phyloP scores from a whole-genome alignment of 2,113 vertebrate genomes.

The Ahaetulla prasina region DNA sequence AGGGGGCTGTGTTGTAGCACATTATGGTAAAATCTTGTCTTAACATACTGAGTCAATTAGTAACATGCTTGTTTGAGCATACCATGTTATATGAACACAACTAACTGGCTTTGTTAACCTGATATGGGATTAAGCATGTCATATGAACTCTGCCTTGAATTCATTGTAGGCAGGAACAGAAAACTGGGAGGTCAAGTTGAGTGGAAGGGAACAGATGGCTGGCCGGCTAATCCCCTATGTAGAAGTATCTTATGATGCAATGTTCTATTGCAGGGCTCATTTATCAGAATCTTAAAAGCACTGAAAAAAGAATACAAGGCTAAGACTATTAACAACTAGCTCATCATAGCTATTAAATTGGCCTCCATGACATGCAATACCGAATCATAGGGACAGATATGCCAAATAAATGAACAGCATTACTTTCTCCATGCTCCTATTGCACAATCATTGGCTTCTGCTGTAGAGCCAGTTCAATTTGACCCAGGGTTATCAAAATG shows the following conservation, averaged over 20 bases:
- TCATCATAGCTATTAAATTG: background rate
- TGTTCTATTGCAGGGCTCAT: background rate
- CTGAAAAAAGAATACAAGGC: background rate
- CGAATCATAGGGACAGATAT: background rate
- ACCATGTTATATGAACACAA: background rate
- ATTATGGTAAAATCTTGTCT: background rate
- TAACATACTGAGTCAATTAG: background rate
- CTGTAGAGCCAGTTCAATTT: background rate
- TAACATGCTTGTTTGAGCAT: background rate
- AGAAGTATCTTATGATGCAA: background rate
- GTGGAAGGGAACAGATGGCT: background rate
- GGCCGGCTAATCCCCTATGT: background rate
- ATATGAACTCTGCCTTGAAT: background rate
- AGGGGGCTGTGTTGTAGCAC: background rate
- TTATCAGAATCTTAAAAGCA: background rate
- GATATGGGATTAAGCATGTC: background rate
- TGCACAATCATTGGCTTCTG: background rate
- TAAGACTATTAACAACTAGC: background rate
- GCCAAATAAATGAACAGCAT: background rate
- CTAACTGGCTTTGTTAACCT: background rate
- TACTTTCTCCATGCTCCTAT: background rate
- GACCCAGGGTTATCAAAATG: background rate
- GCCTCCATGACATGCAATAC: background rate
- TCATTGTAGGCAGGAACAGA: background rate
- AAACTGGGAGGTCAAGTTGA: background rate